These are phyloP conservation scores for Holocentrus rufus DNA, from an alignment of 2,797 vertebrate genomes.

Conservation along the genomic window DNA sequence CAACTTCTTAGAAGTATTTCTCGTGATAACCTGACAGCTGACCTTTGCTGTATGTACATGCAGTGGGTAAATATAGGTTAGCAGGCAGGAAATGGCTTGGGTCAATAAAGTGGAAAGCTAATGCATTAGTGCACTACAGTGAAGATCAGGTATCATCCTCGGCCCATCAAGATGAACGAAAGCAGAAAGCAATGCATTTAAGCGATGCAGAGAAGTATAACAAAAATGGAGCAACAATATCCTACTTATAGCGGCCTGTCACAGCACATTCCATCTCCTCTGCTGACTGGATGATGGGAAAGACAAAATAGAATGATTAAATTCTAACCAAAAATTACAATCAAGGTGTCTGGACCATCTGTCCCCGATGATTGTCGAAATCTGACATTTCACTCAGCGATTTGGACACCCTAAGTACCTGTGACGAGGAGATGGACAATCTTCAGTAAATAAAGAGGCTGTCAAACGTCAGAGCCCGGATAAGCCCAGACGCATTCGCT, in stretches of 20 bases:
- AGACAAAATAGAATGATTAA: slow-evolving; percentile 37
- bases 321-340: slow-evolving; percentile 39
- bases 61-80: slow-evolving; percentile 47
- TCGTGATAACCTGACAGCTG: neutral
- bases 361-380: slow-evolving; percentile 1
- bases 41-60: slow-evolving; percentile 23
- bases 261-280: slow-evolving; percentile 12
- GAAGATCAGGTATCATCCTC: slow-evolving; percentile 69
- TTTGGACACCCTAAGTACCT: slow-evolving; percentile 12
- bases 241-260: slow-evolving; percentile 12
- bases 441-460: slow-evolving; percentile 30
- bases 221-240: slow-evolving; percentile 40
- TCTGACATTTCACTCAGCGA: slow-evolving; percentile 45
- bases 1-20: neutral
- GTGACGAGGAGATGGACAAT: slow-evolving; percentile 36
- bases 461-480: slow-evolving; percentile 29
- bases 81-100: slow-evolving; percentile 63
- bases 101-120: slow-evolving; percentile 66
- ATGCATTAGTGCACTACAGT: slow-evolving; percentile 65
- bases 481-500: slow-evolving; percentile 25
- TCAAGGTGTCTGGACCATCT: neutral
- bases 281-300: slow-evolving; percentile 16
- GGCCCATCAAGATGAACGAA: slow-evolving; percentile 47
- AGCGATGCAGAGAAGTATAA: slow-evolving; percentile 30
- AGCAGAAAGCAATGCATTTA: slow-evolving; percentile 39